Conservation (phyloP, 2,888 invertebrate genomes). For the Pasiphila rectangulata region DNA sequence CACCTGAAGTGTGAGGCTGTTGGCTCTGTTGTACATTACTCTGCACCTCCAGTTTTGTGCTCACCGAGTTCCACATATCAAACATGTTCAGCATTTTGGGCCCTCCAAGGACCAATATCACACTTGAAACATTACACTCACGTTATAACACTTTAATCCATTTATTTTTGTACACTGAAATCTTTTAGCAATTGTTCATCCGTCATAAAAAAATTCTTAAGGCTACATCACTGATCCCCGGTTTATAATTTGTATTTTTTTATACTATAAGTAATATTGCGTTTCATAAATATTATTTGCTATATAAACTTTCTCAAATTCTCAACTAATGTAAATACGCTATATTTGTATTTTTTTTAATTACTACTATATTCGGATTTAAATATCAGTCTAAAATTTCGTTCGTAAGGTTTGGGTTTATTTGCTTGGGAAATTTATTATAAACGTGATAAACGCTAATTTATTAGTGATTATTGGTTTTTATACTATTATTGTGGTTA, state of each 20-base stretch:
- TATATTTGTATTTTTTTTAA: slow-evolving; percentile 53
- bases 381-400: slow-evolving; percentile 80
- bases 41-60: slow-evolving; percentile 86
- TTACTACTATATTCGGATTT: slow-evolving; percentile 61
- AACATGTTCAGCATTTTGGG: slow-evolving; percentile 84
- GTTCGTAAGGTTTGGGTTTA: slow-evolving; percentile 74
- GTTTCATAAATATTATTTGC: slow-evolving; percentile 47
- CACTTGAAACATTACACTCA: slow-evolving; percentile 35
- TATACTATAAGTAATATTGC: slow-evolving; percentile 45
- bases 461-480: slow-evolving; percentile 57
- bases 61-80: slow-evolving; percentile 91
- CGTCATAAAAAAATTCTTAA: slow-evolving; percentile 69
- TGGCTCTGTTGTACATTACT: slow-evolving; percentile 83
- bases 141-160: slow-evolving; percentile 49
- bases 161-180: slow-evolving; percentile 59
- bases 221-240: slow-evolving; percentile 76
- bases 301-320: slow-evolving; percentile 79
- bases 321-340: slow-evolving; percentile 81
- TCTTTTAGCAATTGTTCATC: slow-evolving; percentile 63
- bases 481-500: slow-evolving; percentile 65
- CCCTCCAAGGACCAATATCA: slow-evolving; percentile 47
- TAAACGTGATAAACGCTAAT: slow-evolving; percentile 51
- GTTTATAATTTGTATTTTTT: slow-evolving; percentile 58
- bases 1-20: slow-evolving; percentile 89
- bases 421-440: slow-evolving; percentile 61